phyloP scores from a whole-genome alignment of 2,797 vertebrate species.

The Falco cherrug region DNA sequence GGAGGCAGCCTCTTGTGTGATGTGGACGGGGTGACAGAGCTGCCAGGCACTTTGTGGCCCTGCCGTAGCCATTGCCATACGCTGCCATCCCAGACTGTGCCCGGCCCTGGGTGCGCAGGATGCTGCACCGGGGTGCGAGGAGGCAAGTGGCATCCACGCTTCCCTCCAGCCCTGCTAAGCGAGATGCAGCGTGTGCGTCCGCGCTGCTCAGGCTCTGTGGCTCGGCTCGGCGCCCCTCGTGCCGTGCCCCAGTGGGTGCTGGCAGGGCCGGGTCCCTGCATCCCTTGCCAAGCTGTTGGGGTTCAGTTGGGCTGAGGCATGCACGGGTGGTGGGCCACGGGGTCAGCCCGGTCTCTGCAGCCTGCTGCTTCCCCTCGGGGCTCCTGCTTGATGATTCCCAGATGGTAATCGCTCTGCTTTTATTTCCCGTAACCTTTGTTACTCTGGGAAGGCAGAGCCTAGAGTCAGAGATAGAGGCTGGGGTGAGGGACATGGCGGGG shows the following conservation, averaged over 20 bases:
- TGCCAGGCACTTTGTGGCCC: background rate
- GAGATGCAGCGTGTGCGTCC: background rate
- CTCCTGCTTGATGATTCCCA: slow-evolving; percentile 79
- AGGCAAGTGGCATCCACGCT: rapidly evolving
- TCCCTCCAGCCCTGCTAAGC: rapidly evolving
- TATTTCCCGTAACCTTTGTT: slow-evolving; percentile 64
- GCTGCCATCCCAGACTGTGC: background rate
- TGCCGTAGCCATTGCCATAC: rapidly evolving
- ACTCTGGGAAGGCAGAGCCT: slow-evolving; percentile 48
- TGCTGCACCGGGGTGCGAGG: rapidly evolving
- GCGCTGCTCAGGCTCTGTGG: rapidly evolving
- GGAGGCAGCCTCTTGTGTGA: rapidly evolving
- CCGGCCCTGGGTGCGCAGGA: background rate
- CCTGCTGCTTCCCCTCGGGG: slow-evolving; percentile 44
- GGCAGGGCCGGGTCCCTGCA: rapidly evolving
- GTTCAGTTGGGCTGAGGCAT: slow-evolving; percentile 74
- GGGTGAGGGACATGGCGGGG: slow-evolving; percentile 46
- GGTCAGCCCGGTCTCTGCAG: slow-evolving; percentile 17
- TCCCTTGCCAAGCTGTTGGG: slow-evolving; percentile 74
- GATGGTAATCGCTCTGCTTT: slow-evolving; percentile 71
- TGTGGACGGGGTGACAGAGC: background rate
- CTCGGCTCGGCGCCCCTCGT: background rate
- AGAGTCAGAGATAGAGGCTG: slow-evolving; percentile 26
- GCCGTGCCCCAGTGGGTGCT: background rate
- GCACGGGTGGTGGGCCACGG: slow-evolving; percentile 30